A percentile compares a stretch with the other conserved stretches of the same genome.
phyloP scores from a whole-genome alignment of 2,797 vertebrate genomes.

The Myiothlypis coronata region DNA sequence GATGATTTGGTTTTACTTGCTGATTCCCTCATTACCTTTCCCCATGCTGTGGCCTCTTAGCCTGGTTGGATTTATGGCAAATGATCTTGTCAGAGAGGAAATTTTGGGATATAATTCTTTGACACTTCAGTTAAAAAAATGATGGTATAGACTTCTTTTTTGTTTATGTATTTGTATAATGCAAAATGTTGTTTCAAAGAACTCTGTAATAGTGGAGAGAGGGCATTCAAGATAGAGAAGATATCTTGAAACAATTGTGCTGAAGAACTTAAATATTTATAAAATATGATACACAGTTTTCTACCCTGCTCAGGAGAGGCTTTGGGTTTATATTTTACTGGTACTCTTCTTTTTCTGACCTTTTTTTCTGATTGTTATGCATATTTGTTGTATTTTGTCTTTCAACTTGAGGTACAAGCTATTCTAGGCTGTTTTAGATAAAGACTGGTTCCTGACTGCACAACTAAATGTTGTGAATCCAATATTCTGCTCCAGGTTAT shows the following conservation, averaged over 20 bases:
- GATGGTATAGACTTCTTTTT: not conserved
- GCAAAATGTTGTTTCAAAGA: not conserved
- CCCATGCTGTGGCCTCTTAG: not conserved
- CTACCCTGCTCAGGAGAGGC: not conserved
- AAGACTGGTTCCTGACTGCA: not conserved
- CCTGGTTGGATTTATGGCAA: not conserved
- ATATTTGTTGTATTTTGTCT: not conserved
- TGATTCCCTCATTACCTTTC: not conserved
- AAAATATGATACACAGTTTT: not conserved
- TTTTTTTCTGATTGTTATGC: not conserved
- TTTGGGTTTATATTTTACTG: not conserved
- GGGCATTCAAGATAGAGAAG: rapidly evolving
- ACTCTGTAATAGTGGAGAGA: not conserved
- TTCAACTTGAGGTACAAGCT: not conserved
- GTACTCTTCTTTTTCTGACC: not conserved
- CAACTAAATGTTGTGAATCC: not conserved
- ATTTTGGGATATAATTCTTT: not conserved
- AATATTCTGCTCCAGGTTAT: not conserved
- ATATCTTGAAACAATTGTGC: not conserved
- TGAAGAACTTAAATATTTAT: not conserved
- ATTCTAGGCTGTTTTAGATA: not conserved
- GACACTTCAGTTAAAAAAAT: not conserved
- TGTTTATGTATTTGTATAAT: not conserved
- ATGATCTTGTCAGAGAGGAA: not conserved
- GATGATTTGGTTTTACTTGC: not conserved